Conservation (phyloP, 2,888 invertebrate species). For the Pantelozetes paolii region DNA sequence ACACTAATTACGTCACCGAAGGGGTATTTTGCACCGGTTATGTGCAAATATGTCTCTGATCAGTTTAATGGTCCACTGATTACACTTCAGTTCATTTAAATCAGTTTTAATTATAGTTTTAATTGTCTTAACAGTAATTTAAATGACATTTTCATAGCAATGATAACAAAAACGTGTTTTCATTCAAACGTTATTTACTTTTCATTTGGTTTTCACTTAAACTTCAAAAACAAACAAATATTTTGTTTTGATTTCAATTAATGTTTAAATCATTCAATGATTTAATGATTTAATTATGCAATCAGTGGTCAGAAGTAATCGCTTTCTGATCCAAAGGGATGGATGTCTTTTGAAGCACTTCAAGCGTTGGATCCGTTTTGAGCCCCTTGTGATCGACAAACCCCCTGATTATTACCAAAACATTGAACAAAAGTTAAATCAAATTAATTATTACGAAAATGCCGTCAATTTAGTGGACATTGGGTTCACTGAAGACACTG, state of each 20-base stretch:
- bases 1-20: background rate
- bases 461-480: constrained; percentile 30
- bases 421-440: constrained; percentile 35
- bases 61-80: no score
- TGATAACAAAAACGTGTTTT: no score
- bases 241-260: background rate
- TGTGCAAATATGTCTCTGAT: background rate
- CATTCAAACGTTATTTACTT: background rate
- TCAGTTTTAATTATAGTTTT: no score
- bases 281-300: constrained; percentile 10
- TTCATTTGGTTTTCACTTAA: background rate
- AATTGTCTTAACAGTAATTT: no score
- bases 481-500: constrained; percentile 25
- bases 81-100: no score
- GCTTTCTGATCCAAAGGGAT: background rate
- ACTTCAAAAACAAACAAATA: background rate
- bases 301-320: background rate
- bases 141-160: no score
- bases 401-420: constrained; percentile 38
- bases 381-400: constrained; percentile 33
- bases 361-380: constrained; percentile 8
- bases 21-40: background rate
- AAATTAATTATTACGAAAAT: constrained; percentile 44
- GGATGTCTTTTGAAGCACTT: background rate
- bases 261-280: background rate